Conservation (phyloP, 2,888 invertebrate species). For the Diaprepes abbreviatus region DNA sequence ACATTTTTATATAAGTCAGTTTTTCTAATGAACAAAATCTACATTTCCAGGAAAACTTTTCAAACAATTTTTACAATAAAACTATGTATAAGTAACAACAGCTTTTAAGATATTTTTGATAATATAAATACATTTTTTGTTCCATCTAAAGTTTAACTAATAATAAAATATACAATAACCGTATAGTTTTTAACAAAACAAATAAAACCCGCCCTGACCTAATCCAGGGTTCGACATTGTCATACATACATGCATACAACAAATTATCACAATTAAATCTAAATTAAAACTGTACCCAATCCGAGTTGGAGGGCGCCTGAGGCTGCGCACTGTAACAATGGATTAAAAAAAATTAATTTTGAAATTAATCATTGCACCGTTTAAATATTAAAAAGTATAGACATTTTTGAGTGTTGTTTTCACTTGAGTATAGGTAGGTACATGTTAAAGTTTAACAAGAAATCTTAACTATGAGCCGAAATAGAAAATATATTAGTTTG, state of each 20-base stretch:
- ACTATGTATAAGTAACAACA: conserved; percentile 26
- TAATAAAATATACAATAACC: conserved; percentile 26
- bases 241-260: conserved; percentile 33
- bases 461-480: too few relatives aligned
- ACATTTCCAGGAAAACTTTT: neutral
- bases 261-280: conserved; percentile 38
- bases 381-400: too few relatives aligned
- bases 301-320: conserved; percentile 57
- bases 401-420: too few relatives aligned
- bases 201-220: conserved; percentile 4
- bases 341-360: neutral
- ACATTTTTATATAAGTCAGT: conserved; percentile 13
- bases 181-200: conserved; percentile 24
- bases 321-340: conserved; percentile 46
- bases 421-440: too few relatives aligned
- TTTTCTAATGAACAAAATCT: conserved; percentile 17
- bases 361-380: too few relatives aligned
- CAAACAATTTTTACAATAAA: conserved; percentile 17
- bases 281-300: conserved; percentile 67
- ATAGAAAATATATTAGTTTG: too few relatives aligned
- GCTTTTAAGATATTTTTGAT: conserved; percentile 20
- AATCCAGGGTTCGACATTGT: conserved; percentile 3
- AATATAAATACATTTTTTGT: conserved; percentile 1
- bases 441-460: too few relatives aligned
- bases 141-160: conserved; percentile 42